Conservation (phyloP, 2,797 vertebrate genomes). For the Heteromormyrus szaboi region DNA sequence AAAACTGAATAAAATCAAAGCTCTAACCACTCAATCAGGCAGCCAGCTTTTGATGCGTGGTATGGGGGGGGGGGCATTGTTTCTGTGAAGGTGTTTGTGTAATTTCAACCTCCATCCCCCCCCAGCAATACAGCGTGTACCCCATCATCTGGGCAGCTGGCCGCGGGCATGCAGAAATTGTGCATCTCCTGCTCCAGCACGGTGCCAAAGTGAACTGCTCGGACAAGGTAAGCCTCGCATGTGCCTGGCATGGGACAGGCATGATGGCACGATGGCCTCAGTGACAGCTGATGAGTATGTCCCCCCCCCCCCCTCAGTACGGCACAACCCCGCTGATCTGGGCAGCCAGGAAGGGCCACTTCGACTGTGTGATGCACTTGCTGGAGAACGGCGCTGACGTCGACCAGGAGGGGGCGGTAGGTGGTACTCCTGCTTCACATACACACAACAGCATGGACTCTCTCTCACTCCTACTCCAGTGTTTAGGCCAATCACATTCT, state of each 20-base stretch:
- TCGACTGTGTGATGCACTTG: constrained; percentile 84
- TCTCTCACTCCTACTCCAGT: background rate
- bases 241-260: too few relatives aligned
- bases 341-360: constrained; percentile 89
- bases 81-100: background rate
- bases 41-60: background rate
- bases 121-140: constrained; percentile 90
- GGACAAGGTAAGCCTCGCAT: constrained; percentile 74
- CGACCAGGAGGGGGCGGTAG: constrained; percentile 94
- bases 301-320: constrained; percentile 59
- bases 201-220: constrained; percentile 96
- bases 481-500: background rate
- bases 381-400: constrained; percentile 90
- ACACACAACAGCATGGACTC: background rate
- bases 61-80: background rate
- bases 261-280: background rate
- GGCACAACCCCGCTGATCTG: constrained; percentile 92
- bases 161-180: constrained; percentile 83
- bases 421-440: constrained; percentile 31
- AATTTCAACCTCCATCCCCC: background rate
- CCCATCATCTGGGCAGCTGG: constrained; percentile 96
- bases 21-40: background rate
- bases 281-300: background rate
- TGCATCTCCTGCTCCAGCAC: constrained; percentile 74
- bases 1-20: background rate